phyloP scores from a whole-genome alignment of 2,797 vertebrate genomes.

The Acridotheres tristis region DNA sequence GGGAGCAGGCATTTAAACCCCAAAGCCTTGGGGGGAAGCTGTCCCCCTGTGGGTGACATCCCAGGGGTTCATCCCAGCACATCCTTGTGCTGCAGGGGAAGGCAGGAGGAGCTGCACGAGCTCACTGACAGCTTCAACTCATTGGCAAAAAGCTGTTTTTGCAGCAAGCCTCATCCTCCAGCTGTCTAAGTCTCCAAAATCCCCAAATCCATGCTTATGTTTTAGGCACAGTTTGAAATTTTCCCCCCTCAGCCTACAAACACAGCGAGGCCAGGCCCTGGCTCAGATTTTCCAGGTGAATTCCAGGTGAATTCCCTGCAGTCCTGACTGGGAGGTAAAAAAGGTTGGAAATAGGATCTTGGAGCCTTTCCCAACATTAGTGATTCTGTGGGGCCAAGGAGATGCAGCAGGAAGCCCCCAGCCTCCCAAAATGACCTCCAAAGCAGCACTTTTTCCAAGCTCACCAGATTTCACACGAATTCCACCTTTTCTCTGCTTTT shows the following conservation, averaged over 20 bases:
- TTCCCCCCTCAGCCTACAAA: neutral
- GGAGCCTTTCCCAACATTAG: neutral
- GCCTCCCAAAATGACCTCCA: fast-evolving
- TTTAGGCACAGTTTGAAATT: neutral
- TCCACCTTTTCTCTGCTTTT: neutral
- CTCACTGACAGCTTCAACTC: neutral
- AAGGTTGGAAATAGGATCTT: fast-evolving
- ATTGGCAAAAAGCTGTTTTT: neutral
- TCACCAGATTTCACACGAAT: neutral
- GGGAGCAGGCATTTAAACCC: neutral
- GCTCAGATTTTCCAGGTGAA: neutral
- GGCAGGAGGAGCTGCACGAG: neutral
- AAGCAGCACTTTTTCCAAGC: neutral
- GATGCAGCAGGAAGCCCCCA: neutral
- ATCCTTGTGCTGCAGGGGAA: neutral
- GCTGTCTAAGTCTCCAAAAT: neutral
- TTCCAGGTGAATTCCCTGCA: neutral
- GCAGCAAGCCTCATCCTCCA: neutral
- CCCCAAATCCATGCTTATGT: neutral
- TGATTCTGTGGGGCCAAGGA: neutral
- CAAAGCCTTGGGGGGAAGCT: neutral
- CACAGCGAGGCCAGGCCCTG: neutral
- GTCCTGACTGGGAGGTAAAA: neutral
- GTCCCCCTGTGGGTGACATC: neutral
- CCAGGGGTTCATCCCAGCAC: neutral